Evolutionary conservation across 2,888 invertebrate species (phyloP).

Genomic region (Mythimna ferrago): DNA sequence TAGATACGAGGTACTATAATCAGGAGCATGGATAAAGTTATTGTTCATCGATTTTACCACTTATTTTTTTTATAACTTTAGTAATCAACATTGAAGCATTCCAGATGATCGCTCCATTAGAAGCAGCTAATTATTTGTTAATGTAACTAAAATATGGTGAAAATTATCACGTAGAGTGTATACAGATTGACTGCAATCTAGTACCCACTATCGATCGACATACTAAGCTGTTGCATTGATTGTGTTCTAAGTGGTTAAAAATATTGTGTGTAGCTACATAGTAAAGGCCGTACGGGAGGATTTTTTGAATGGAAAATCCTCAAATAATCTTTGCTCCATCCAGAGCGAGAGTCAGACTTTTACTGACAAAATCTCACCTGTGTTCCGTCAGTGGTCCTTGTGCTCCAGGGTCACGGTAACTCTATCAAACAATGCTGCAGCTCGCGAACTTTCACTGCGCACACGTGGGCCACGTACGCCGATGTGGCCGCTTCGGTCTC

Average conservation of each 20-base stretch:
- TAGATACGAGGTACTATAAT: slow-evolving; percentile 36
- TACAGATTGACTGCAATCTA: slow-evolving; percentile 17
- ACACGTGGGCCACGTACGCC: no score
- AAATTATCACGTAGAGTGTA: slow-evolving; percentile 34
- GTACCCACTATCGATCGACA: neutral
- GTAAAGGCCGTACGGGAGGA: no score
- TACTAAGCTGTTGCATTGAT: neutral
- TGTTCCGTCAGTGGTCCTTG: no score
- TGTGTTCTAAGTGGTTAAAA: neutral
- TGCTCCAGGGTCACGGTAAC: no score
- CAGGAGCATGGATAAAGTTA: slow-evolving; percentile 54
- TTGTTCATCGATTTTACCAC: slow-evolving; percentile 34
- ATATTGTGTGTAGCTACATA: neutral
- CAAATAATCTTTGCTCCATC: no score
- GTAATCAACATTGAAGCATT: slow-evolving; percentile 51
- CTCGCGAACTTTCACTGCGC: neutral
- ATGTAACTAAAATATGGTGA: slow-evolving; percentile 30
- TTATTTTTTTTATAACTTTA: slow-evolving; percentile 29
- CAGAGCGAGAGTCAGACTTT: no score
- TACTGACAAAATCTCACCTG: no score
- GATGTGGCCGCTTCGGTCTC: no score
- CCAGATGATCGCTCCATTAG: slow-evolving; percentile 42
- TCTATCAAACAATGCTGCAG: no score
- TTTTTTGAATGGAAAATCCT: no score
- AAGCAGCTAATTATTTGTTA: slow-evolving; percentile 53